These are phyloP conservation scores for Ascaphus truei DNA, from an alignment of 2,113 vertebrate species.

Conservation along the genomic window DNA sequence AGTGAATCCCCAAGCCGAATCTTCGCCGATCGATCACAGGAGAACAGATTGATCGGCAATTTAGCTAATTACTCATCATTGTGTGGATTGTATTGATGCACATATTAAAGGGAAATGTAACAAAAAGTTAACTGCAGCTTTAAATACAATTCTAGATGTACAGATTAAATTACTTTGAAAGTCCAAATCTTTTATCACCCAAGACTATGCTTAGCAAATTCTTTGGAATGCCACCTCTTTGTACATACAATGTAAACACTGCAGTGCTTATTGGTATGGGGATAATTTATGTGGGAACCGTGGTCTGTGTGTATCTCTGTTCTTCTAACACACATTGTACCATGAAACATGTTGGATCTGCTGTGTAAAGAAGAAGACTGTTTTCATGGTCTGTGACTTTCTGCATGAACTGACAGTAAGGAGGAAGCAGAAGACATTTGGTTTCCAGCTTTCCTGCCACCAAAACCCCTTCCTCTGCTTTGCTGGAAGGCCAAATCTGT, in stretches of 20 bases:
- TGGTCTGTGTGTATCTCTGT: not conserved
- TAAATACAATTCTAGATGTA: too few relatives aligned
- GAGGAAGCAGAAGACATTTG: not conserved
- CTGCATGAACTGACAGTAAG: not conserved
- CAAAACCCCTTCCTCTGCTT: too few relatives aligned
- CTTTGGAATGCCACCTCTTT: not conserved
- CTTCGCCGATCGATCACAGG: too few relatives aligned
- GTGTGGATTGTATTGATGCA: too few relatives aligned
- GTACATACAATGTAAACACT: not conserved
- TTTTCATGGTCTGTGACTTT: not conserved
- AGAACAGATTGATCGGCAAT: too few relatives aligned
- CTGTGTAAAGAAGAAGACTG: not conserved
- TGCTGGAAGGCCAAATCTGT: too few relatives aligned
- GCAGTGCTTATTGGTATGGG: not conserved
- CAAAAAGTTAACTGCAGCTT: too few relatives aligned
- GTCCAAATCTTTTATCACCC: not conserved
- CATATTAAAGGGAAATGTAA: too few relatives aligned
- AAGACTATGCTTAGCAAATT: not conserved
- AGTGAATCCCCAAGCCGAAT: too few relatives aligned
- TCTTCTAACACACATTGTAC: not conserved
- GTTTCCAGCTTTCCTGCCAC: too few relatives aligned
- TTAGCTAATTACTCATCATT: too few relatives aligned
- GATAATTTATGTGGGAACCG: not conserved
- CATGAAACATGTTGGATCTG: not conserved
- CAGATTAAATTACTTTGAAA: too few relatives aligned